Evolutionary conservation across 92 coral and sea anemone genomes (phyloP), one percentile per base, ranked within the genome.

Genomic region (Isaurus tuberculatus): DNA sequence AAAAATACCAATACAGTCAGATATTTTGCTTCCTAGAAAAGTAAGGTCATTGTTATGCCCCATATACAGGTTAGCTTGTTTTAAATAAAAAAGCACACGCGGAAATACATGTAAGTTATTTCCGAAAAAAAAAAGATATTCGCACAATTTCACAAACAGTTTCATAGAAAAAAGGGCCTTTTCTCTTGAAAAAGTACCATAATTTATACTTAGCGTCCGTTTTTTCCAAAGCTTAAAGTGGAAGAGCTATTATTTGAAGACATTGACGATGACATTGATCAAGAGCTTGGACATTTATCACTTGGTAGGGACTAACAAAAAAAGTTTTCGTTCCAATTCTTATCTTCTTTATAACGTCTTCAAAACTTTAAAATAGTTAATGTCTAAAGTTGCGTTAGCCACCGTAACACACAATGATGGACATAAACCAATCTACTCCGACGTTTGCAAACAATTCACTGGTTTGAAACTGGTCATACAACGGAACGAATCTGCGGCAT

Each of bases 231-330:
- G 92, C 63, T 64, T 37, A 89, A 81, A 70, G 83, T 42, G 34
- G 94, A 87, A 19, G 98, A 95, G 30, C 88, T 95, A 22, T 85
- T 95, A 48, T 95, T 93, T 95, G 98, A 95, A 85, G 98, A 95
- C 49, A 61, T 95, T 72, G 98, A 95, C 86, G 98, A 95, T 32
- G 95, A 93, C 40, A 75, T 95, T 11, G 92, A 89, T 75, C 92
- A 94, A 30, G 97, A 94, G 23, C 86, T 95, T 60, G 93, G 90
- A 7, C 87, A 88, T 37, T 83, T 95, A 20, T 83, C 93, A 49
- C 73, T 95, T 36, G 93, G 98, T 93, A 73, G 42, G 69, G 32
- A 9, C 43, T 72, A 43, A 72, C 36, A 14, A 69, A 32, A 43
- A 34, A 0, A 19, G 7, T 8, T 53, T 53, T 37, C 4, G 5